These are phyloP conservation scores for Hirudo medicinalis DNA, from an alignment of 1,140 invertebrate genomes.

Conservation along the genomic window DNA sequence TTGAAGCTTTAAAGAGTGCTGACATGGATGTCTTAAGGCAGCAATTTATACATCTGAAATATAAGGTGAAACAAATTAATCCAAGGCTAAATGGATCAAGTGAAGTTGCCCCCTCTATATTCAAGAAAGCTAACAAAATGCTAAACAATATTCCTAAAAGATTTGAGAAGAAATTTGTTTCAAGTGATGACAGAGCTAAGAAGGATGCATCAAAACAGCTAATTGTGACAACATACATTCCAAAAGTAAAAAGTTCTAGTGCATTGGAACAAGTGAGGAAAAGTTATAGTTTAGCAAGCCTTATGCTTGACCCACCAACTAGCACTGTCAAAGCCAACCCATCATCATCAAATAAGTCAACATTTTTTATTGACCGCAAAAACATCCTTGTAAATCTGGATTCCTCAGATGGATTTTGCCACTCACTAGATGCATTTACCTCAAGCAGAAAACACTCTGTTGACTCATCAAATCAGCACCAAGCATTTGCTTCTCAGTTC, in stretches of 20 bases:
- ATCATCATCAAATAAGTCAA: not conserved
- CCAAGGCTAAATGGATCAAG: not conserved
- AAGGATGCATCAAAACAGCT: not conserved
- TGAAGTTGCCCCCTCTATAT: not conserved
- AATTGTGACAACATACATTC: not conserved
- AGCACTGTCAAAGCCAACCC: not conserved
- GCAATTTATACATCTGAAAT: not conserved
- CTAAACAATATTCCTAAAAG: not conserved
- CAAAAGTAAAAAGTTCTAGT: not conserved
- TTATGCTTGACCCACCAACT: not conserved
- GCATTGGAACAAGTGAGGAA: conserved; percentile 1
- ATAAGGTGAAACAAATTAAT: not conserved
- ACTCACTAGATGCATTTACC: not conserved
- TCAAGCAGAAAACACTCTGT: not conserved
- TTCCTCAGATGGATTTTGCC: not conserved
- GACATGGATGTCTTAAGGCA: not conserved
- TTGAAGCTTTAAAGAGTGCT: conserved; percentile 4
- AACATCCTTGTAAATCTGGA: not conserved
- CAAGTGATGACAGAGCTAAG: not conserved
- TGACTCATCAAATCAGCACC: not conserved
- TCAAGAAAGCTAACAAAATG: not conserved
- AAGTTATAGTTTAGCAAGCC: conserved; percentile 2
- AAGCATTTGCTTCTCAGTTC: not conserved
- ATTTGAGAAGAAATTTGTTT: not conserved
- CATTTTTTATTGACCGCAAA: not conserved